These are phyloP conservation scores for Nomada goodeniana DNA, from an alignment of 2,888 invertebrate species.

Conservation along the genomic window DNA sequence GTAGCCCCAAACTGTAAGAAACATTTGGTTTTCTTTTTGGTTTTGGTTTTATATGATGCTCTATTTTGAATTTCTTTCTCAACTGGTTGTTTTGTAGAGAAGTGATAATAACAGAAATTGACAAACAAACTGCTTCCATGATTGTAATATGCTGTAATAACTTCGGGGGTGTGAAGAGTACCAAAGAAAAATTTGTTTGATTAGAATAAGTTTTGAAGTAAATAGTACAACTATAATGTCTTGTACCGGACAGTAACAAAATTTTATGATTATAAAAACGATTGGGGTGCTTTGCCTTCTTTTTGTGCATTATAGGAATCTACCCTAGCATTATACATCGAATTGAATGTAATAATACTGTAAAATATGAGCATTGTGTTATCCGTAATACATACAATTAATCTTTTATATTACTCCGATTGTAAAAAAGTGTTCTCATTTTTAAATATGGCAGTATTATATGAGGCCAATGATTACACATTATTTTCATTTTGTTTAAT, in stretches of 20 bases:
- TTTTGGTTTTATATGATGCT: constrained; percentile 23
- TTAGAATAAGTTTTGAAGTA: constrained; percentile 56
- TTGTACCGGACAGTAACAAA: constrained; percentile 32
- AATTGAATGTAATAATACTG: constrained; percentile 61
- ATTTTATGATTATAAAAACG: constrained; percentile 45
- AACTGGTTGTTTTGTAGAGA: constrained; percentile 22
- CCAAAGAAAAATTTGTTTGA: constrained; percentile 51
- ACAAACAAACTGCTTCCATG: constrained; percentile 9
- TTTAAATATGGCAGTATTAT: constrained; percentile 61
- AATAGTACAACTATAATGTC: constrained; percentile 36
- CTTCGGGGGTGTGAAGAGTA: constrained; percentile 22
- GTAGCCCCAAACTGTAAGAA: no score
- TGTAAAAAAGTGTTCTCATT: constrained; percentile 35
- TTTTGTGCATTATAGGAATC: constrained; percentile 16
- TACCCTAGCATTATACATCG: constrained; percentile 65
- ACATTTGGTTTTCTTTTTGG: no score
- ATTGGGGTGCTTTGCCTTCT: constrained; percentile 11
- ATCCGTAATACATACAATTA: constrained; percentile 32
- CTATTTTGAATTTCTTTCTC: constrained; percentile 9
- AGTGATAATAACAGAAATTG: constrained; percentile 30
- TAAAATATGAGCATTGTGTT: constrained; percentile 16
- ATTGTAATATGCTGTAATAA: constrained; percentile 8
- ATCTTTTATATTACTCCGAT: constrained; percentile 52
- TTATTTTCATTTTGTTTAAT: neutral
- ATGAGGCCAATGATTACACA: constrained; percentile 18